A percentile compares a stretch with the other conserved stretches of the same genome.
Conservation (phyloP, 2,113 vertebrate genomes). For the Leuciscus idus region DNA sequence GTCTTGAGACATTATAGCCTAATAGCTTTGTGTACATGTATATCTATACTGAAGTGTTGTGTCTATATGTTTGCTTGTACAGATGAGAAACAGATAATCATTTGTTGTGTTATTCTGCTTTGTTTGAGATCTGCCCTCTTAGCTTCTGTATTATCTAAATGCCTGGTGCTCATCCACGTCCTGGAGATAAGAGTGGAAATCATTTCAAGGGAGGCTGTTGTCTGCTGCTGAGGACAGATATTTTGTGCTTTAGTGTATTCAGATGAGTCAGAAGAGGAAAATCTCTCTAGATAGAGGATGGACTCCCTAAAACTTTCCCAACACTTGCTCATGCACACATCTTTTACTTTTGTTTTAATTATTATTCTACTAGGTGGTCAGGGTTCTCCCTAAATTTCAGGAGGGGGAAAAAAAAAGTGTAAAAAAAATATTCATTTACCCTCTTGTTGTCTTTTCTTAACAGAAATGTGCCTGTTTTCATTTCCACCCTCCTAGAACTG, state of each 20-base stretch:
- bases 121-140: slow-evolving; percentile 9
- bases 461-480: neutral
- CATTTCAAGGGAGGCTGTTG: neutral
- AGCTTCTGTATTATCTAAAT: slow-evolving; percentile 15
- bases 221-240: neutral
- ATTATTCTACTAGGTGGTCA: no score
- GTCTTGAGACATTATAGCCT: neutral
- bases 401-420: no score
- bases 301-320: slow-evolving; percentile 29
- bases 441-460: neutral
- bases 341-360: no score
- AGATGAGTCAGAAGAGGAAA: slow-evolving; percentile 11
- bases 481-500: neutral
- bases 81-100: slow-evolving; percentile 11
- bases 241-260: slow-evolving; percentile 5
- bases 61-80: neutral
- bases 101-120: neutral
- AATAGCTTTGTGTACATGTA: neutral
- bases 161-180: slow-evolving; percentile 23
- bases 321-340: neutral
- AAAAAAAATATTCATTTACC: no score
- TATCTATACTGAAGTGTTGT: neutral
- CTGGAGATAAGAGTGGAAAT: slow-evolving; percentile 39
- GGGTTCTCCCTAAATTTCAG: no score
- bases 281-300: neutral